Conservation (phyloP, 2,113 vertebrate species). For the Ploceus nigricollis region DNA sequence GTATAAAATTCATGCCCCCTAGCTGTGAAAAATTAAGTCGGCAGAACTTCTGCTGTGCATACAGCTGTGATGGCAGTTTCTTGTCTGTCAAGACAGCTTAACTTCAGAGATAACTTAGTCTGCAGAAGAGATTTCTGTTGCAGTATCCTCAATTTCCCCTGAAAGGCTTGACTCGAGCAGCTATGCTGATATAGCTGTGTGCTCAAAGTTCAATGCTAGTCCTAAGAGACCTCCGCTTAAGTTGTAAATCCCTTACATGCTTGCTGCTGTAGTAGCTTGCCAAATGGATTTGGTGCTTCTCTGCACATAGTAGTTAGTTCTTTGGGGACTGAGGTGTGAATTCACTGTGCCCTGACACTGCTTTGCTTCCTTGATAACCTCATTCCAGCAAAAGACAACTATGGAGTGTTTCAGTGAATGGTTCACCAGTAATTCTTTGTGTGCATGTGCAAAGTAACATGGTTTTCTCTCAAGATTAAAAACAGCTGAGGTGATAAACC, state of each 20-base stretch:
- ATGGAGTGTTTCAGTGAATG: background rate
- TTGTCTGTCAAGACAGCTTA: background rate
- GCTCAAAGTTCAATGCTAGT: background rate
- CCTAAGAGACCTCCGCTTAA: background rate
- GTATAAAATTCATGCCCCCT: conserved; percentile 3
- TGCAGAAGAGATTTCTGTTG: background rate
- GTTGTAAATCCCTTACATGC: background rate
- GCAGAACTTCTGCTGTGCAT: background rate
- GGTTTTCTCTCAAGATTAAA: background rate
- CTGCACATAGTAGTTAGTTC: background rate
- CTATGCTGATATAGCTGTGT: background rate
- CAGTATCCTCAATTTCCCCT: background rate
- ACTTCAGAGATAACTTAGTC: background rate
- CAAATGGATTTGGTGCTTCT: background rate
- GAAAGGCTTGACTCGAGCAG: background rate
- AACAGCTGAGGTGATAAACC: background rate
- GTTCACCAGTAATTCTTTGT: background rate
- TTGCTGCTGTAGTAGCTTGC: conserved; percentile 10
- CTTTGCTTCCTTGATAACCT: background rate
- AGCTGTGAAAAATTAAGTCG: background rate
- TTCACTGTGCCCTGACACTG: background rate
- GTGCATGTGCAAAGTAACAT: background rate
- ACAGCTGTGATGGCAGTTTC: background rate
- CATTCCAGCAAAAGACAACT: background rate
- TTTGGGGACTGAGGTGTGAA: background rate